Evolutionary conservation across 2,113 vertebrate species (phyloP), one percentile per base, ranked within the genome.

Genomic region (Sander vitreus): DNA sequence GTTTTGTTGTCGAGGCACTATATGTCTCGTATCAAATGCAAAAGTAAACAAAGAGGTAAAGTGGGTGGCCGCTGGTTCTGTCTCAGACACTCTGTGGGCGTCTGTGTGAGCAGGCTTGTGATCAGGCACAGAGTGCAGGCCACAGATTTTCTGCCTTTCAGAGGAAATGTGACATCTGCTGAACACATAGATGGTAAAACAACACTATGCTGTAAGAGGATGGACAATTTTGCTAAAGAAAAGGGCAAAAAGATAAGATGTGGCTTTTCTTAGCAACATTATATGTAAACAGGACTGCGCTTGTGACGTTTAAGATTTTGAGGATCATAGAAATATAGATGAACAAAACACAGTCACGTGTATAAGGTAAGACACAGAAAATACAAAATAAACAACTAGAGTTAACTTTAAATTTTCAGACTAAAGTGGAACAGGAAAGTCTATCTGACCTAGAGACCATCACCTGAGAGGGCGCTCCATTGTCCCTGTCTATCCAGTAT

Each of bases 401-500:
- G 23, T 64, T 82, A 85, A 88, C 71, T 89, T 81, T 68, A 78
- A 68, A 81, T 80, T 86, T 81, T 73, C 75, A 53, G 30, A 62
- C 66, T 63, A 55, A 60, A 71, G 63, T 36, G 5, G 75, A 88
- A 84, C 64, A 90, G 79, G 92, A 93, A 92, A 95, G 88, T 85
- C 82, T 92, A 93, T 91, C 89, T 91, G 93, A 86, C 70, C 83
- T 13, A 16, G 63, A 88, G 89, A 85, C 85, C 85, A 94, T 92
- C 91, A 94, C 76, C 85, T 45, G 90, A 93, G 92, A 93, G 88
- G 87, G 74, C 43, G 8, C 81, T 76, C 87, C 84, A 92, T 95
- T 95, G 95, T 95, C 77, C 86, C 54, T 68, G 74, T 89, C 79
- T 69, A 78, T 89, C 83, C 90, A 88, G 78, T 74, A 88, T 68